Conservation (phyloP, 2,113 vertebrate genomes). For the Trichechus manatus region DNA sequence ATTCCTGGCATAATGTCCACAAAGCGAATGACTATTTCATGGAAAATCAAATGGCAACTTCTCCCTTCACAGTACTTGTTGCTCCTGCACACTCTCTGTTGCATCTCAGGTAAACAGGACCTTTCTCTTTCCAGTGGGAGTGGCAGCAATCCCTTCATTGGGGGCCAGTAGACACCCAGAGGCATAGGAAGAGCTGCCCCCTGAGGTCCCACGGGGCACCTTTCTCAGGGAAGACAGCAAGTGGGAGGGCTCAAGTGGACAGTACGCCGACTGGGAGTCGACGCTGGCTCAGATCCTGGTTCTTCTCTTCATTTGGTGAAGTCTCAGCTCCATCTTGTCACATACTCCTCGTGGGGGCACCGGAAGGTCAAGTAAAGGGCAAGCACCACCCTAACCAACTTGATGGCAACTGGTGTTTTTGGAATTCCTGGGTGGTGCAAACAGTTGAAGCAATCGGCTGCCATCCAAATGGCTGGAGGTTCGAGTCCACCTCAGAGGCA, state of each 20-base stretch:
- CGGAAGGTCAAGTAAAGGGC: neutral
- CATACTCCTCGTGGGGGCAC: neutral
- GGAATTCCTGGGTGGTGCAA: too few relatives aligned
- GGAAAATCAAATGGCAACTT: constrained; percentile 77
- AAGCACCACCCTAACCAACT: neutral
- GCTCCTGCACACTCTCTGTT: constrained; percentile 46
- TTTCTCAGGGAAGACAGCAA: neutral
- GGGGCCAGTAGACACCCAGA: too few relatives aligned
- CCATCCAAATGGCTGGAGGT: too few relatives aligned
- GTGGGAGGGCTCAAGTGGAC: neutral
- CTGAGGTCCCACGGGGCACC: too few relatives aligned
- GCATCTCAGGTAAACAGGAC: neutral
- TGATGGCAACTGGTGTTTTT: too few relatives aligned
- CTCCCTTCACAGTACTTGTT: constrained; percentile 55
- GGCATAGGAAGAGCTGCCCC: too few relatives aligned
- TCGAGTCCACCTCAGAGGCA: too few relatives aligned
- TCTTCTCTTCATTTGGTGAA: too few relatives aligned
- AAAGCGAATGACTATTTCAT: constrained; percentile 27
- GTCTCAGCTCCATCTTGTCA: neutral
- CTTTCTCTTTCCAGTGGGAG: neutral
- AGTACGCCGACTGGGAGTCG: neutral
- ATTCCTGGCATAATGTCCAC: constrained; percentile 65
- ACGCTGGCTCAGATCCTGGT: accelerated
- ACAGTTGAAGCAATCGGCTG: too few relatives aligned
- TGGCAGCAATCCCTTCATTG: neutral